These are phyloP conservation scores for Callospermophilus lateralis DNA, from an alignment of 2,113 vertebrate genomes.

Conservation along the genomic window DNA sequence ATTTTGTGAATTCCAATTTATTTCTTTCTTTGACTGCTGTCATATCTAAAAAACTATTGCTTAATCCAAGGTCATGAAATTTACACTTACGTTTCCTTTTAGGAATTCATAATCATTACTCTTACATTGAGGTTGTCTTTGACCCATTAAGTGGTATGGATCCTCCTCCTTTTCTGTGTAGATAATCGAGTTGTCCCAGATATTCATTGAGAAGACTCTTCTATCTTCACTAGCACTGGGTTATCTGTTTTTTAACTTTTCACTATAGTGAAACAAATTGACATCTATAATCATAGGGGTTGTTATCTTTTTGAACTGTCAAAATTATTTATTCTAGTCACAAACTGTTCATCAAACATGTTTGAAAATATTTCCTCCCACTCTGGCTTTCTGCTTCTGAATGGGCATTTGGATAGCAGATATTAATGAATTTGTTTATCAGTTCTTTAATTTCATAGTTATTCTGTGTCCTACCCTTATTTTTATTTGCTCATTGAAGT, in stretches of 20 bases:
- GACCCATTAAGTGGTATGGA: background rate
- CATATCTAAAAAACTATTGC: background rate
- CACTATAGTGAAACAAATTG: too few species aligned
- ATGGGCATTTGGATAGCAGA: background rate
- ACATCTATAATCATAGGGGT: too few species aligned
- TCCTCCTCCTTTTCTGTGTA: background rate
- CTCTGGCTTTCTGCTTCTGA: background rate
- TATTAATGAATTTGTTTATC: background rate
- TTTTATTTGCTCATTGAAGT: background rate
- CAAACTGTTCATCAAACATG: background rate
- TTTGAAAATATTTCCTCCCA: background rate
- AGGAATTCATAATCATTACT: background rate
- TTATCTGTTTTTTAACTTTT: too few species aligned
- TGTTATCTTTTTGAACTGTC: background rate
- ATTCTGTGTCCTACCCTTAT: background rate
- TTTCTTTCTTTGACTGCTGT: background rate
- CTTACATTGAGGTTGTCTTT: background rate
- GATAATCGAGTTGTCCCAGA: background rate
- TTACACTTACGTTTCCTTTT: background rate
- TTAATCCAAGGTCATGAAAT: background rate
- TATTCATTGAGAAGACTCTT: background rate
- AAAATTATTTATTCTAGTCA: background rate
- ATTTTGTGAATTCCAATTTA: background rate
- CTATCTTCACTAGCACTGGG: background rate
- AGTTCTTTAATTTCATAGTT: background rate